A percentile compares a stretch with the other conserved stretches of the same genome.
These are phyloP conservation scores for Hippocampus comes DNA, from an alignment of 2,113 vertebrate species.

Conservation along the genomic window DNA sequence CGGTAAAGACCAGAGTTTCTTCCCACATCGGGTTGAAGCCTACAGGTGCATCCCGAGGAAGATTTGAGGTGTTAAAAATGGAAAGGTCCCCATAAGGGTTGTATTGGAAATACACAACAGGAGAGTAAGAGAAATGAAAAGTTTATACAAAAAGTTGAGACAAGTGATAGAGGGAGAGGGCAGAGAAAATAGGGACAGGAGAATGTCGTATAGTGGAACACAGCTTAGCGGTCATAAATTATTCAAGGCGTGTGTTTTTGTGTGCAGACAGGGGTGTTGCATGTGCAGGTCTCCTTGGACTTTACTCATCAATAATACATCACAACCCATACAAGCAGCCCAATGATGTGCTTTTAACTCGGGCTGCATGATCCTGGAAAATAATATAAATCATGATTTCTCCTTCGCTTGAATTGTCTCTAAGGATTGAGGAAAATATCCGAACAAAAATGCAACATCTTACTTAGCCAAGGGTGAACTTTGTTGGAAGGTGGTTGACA, in stretches of 20 bases:
- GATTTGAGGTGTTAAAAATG: background rate
- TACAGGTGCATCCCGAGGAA: conserved; percentile 34
- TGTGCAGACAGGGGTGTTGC: conserved; percentile 35
- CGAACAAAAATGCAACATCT: background rate
- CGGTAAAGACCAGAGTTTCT: conserved; percentile 88
- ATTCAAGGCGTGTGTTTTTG: conserved; percentile 38
- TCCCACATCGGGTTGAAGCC: conserved; percentile 99
- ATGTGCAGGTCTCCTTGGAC: conserved; percentile 21
- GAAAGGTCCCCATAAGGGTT: too few species aligned
- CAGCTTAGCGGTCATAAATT: conserved; percentile 52
- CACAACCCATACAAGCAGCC: conserved; percentile 15
- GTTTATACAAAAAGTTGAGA: background rate
- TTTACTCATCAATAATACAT: conserved; percentile 57
- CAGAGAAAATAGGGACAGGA: conserved; percentile 16
- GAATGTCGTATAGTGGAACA: conserved; percentile 11
- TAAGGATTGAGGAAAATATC: background rate
- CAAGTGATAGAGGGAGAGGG: conserved; percentile 10
- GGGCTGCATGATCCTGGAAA: background rate
- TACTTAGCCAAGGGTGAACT: background rate
- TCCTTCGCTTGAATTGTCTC: background rate
- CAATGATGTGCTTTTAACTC: background rate
- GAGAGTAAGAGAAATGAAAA: background rate
- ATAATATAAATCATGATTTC: background rate
- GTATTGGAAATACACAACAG: background rate
- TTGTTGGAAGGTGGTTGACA: background rate